A percentile compares a stretch with the other conserved stretches of the same genome.
These are phyloP conservation scores for Hycleus phaleratus DNA, from an alignment of 1,140 invertebrate genomes.

Conservation along the genomic window DNA sequence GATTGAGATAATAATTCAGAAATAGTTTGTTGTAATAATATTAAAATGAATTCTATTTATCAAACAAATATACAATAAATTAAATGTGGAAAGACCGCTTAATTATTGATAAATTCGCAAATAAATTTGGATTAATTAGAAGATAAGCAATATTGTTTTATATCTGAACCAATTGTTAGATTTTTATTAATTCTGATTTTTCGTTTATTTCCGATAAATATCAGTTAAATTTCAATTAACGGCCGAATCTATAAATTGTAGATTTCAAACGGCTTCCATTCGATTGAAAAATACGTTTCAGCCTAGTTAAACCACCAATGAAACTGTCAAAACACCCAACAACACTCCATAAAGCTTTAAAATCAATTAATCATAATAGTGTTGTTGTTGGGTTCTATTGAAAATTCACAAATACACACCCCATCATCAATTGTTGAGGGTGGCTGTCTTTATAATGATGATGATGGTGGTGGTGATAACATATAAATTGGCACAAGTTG, in stretches of 20 bases:
- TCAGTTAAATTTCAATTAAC: neutral
- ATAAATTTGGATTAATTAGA: no score
- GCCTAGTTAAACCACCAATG: constrained; percentile 1
- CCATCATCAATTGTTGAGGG: neutral
- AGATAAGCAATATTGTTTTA: no score
- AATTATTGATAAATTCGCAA: constrained; percentile 4
- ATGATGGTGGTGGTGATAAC: neutral
- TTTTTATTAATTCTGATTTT: constrained; percentile 15
- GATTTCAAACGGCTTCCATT: neutral
- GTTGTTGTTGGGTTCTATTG: constrained; percentile 8
- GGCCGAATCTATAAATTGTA: no score
- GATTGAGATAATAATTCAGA: constrained; percentile 15
- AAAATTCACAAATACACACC: constrained; percentile 12
- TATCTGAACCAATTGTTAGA: constrained; percentile 1
- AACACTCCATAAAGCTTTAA: constrained; percentile 7
- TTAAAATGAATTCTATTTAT: constrained; percentile 13
- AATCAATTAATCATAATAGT: constrained; percentile 19
- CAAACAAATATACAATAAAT: neutral
- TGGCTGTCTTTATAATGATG: no score
- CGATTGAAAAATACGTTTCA: constrained; percentile 16
- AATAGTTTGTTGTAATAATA: constrained; percentile 10
- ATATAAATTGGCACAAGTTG: constrained; percentile 20
- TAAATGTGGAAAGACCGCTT: constrained; percentile 10
- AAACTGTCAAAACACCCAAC: neutral
- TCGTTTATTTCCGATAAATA: constrained; percentile 3